Conservation (phyloP, 2,113 vertebrate genomes). For the Patagioenas fasciata region DNA sequence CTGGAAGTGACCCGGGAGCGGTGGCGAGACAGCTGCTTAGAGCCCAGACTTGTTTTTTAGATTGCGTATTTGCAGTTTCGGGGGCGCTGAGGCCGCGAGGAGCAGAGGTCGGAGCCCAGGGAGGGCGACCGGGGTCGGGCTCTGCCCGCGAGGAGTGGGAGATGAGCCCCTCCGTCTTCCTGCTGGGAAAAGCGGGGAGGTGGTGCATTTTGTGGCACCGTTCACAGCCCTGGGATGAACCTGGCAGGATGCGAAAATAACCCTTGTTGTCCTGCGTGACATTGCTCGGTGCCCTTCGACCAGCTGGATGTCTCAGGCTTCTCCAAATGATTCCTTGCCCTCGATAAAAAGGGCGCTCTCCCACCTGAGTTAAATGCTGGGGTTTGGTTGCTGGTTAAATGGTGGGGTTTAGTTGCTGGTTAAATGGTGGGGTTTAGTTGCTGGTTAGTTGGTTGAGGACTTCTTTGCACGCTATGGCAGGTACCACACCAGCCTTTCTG, state of each 20-base stretch:
- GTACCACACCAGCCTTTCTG: neutral
- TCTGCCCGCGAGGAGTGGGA: rapidly evolving
- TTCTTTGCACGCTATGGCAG: neutral
- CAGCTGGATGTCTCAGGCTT: neutral
- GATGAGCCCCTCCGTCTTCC: neutral
- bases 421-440: rapidly evolving
- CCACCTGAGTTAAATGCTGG: neutral
- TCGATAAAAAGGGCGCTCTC: neutral
- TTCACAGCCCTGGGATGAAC: neutral
- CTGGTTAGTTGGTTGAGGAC: rapidly evolving
- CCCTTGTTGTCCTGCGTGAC: neutral
- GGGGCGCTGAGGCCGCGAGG: rapidly evolving
- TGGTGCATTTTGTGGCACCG: rapidly evolving
- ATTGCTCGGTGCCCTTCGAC: neutral
- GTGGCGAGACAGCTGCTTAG: conserved; percentile 9
- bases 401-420: rapidly evolving
- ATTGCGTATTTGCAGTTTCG: neutral
- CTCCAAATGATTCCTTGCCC: neutral
- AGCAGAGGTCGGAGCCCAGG: neutral
- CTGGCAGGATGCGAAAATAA: neutral
- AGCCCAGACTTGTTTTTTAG: neutral
- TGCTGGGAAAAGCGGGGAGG: rapidly evolving
- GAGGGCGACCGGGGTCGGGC: no score
- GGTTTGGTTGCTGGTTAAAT: neutral
- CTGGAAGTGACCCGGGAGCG: neutral